These are phyloP conservation scores for Macropodus opercularis DNA, from an alignment of 2,797 vertebrate genomes.

Conservation along the genomic window DNA sequence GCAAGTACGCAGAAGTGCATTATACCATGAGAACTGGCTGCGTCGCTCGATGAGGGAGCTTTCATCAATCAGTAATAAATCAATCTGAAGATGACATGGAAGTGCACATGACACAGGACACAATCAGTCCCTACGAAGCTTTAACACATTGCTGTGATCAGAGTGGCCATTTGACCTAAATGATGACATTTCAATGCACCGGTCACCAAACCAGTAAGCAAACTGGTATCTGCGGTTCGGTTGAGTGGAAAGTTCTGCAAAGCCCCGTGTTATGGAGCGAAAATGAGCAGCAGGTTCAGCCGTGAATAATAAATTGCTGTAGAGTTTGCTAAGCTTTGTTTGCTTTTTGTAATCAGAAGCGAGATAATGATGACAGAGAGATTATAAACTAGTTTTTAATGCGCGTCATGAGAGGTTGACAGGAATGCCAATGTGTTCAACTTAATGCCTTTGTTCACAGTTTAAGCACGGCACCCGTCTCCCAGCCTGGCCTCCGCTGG, in stretches of 20 bases:
- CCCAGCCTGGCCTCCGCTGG: slow-evolving; percentile 26
- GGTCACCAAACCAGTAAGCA: slow-evolving; percentile 29
- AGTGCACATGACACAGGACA: slow-evolving; percentile 33
- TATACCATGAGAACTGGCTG: slow-evolving; percentile 44
- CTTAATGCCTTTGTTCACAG: slow-evolving; percentile 64
- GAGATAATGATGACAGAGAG: slow-evolving; percentile 66
- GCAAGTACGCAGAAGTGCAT: not conserved
- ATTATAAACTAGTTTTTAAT: slow-evolving; percentile 68
- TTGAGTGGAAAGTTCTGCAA: slow-evolving; percentile 6
- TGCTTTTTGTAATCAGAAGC: slow-evolving; percentile 62
- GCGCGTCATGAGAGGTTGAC: slow-evolving; percentile 48
- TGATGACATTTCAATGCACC: slow-evolving; percentile 35
- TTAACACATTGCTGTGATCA: slow-evolving; percentile 34
- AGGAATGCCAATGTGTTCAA: slow-evolving; percentile 65
- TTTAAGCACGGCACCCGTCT: slow-evolving; percentile 55
- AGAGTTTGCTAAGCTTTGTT: slow-evolving; percentile 66
- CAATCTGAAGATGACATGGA: slow-evolving; percentile 56
- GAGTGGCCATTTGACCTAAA: slow-evolving; percentile 26
- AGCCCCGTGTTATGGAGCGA: not conserved
- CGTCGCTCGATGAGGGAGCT: slow-evolving; percentile 31
- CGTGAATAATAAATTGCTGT: slow-evolving; percentile 56
- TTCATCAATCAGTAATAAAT: slow-evolving; percentile 81
- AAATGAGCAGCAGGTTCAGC: slow-evolving; percentile 20
- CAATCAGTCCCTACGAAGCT: slow-evolving; percentile 60
- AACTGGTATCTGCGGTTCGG: slow-evolving; percentile 22